Evolutionary conservation across 2,797 vertebrate genomes (phyloP).

Genomic region (Parotocinclus haroldoi): DNA sequence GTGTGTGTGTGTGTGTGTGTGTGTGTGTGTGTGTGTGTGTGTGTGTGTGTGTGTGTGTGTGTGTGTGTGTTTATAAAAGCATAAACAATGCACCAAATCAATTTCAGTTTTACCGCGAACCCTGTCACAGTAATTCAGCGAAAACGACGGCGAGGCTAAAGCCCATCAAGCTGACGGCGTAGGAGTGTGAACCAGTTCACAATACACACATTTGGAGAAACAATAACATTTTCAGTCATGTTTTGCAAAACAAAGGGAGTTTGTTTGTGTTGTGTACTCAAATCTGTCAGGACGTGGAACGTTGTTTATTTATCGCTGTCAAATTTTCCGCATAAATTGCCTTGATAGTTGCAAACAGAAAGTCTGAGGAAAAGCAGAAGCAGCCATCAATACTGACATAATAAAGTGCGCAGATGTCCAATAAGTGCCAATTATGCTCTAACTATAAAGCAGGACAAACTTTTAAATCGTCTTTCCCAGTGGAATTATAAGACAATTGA

Average conservation of each 20-base stretch:
- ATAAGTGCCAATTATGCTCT: slow-evolving; percentile 16
- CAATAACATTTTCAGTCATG: slow-evolving; percentile 21
- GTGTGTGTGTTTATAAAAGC: background rate
- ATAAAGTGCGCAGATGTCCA: slow-evolving; percentile 8
- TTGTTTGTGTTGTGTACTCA: slow-evolving; percentile 25
- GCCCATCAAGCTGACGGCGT: slow-evolving; percentile 36
- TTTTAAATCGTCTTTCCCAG: background rate
- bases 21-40: too few species aligned
- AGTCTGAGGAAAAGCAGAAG: background rate
- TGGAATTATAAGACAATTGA: too few species aligned
- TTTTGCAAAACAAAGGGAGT: slow-evolving; percentile 16
- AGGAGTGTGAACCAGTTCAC: slow-evolving; percentile 31
- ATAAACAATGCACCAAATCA: slow-evolving; percentile 13
- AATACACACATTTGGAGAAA: background rate
- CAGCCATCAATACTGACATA: background rate
- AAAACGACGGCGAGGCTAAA: slow-evolving; percentile 23
- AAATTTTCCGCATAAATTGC: slow-evolving; percentile 12
- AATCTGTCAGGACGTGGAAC: slow-evolving; percentile 32
- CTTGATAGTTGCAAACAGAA: slow-evolving; percentile 10
- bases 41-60: too few species aligned
- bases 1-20: too few species aligned
- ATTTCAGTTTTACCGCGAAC: slow-evolving; percentile 35
- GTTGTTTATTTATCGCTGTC: slow-evolving; percentile 26
- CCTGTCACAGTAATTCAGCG: slow-evolving; percentile 14
- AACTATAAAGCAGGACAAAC: background rate